Conservation (phyloP, 1,140 invertebrate species). For the Asobara japonica region DNA sequence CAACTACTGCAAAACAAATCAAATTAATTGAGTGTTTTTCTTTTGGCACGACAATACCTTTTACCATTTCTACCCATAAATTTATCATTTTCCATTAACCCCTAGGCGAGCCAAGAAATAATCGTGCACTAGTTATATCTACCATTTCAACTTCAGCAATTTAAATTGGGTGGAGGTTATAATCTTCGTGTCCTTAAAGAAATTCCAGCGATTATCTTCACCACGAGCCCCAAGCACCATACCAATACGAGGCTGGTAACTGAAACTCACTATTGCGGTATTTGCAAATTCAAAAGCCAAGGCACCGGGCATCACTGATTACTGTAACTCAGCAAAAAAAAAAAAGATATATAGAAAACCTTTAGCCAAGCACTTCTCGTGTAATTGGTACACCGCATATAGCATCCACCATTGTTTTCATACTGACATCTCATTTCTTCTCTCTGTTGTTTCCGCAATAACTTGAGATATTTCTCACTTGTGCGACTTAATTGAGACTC, state of each 20-base stretch:
- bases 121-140: conserved; percentile 2
- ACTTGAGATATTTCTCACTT: conserved; percentile 4
- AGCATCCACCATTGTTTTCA: not conserved
- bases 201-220: conserved; percentile 12
- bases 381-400: conserved; percentile 9
- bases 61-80: not conserved
- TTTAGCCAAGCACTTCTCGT: not conserved
- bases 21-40: too few relatives aligned
- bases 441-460: not conserved
- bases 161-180: conserved; percentile 1
- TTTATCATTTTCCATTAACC: conserved; percentile 23
- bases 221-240: not conserved
- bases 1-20: too few relatives aligned
- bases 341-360: conserved; percentile 1
- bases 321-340: not conserved
- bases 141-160: not conserved
- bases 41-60: too few relatives aligned
- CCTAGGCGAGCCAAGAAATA: conserved; percentile 7
- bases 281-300: conserved; percentile 7
- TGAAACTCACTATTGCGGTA: not conserved
- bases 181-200: conserved; percentile 13
- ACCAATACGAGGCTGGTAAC: not conserved
- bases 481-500: conserved; percentile 2
- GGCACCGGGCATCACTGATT: not conserved
- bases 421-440: conserved; percentile 6